Percentiles rank a stretch among this genome's conserved stretches.
phyloP scores from a whole-genome alignment of 2,797 vertebrate genomes.

The Balearica regulorum region DNA sequence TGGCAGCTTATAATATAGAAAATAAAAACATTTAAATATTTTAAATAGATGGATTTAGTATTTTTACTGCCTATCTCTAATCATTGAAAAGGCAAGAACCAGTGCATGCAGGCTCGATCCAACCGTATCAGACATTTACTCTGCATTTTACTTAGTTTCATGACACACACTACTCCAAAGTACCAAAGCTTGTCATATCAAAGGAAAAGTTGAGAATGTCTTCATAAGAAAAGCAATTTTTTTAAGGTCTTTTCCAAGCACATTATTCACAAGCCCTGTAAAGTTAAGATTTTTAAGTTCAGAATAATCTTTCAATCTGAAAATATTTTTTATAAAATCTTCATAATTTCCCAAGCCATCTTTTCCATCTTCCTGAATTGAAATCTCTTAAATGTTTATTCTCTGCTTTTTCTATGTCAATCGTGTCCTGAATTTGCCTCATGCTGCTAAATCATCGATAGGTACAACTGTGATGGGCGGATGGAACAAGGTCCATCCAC shows the following conservation, averaged over 20 bases:
- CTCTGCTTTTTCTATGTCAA: not conserved
- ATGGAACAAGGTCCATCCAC: not conserved
- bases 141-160: not conserved
- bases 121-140: not conserved
- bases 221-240: not conserved
- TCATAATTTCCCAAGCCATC: not conserved
- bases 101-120: not conserved
- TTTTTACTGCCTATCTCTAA: not conserved
- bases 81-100: not conserved
- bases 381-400: not conserved
- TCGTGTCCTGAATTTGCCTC: not conserved
- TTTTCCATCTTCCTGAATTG: not conserved
- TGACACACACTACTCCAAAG: not conserved
- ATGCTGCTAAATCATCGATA: not conserved
- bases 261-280: not conserved
- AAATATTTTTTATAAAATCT: not conserved
- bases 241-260: not conserved
- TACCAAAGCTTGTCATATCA: not conserved
- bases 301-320: not conserved
- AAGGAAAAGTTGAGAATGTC: not conserved
- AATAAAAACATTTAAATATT: slow-evolving; percentile 9
- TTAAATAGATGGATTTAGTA: not conserved
- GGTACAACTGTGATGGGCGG: not conserved
- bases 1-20: slow-evolving; percentile 6
- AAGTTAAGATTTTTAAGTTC: not conserved